A percentile compares a stretch with the other conserved stretches of the same genome.
These are phyloP conservation scores for Cotesia chilonis DNA, from an alignment of 1,140 invertebrate genomes.

Conservation along the genomic window DNA sequence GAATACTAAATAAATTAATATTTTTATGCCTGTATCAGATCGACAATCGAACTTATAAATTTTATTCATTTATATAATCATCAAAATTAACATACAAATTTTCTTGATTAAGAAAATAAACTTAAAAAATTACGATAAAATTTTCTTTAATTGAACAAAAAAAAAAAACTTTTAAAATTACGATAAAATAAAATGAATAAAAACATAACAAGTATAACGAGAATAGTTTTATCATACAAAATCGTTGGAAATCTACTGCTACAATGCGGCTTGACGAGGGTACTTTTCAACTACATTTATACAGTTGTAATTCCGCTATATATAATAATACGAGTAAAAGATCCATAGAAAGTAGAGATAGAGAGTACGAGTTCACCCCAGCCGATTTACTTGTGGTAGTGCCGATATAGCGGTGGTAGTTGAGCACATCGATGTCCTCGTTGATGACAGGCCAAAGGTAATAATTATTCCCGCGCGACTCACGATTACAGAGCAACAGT, in stretches of 20 bases:
- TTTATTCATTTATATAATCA: too few relatives aligned
- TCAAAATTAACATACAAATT: too few relatives aligned
- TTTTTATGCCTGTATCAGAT: too few relatives aligned
- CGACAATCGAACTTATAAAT: too few relatives aligned
- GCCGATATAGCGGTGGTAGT: conserved; percentile 1
- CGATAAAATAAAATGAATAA: conserved; percentile 33
- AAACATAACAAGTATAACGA: conserved; percentile 39
- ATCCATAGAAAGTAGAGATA: background rate
- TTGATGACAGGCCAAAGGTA: conserved; percentile 62
- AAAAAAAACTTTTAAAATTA: too few relatives aligned
- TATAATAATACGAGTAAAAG: background rate
- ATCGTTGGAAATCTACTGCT: conserved; percentile 6
- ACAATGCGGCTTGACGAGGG: conserved; percentile 52
- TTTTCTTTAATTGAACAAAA: too few relatives aligned
- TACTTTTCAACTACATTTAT: conserved; percentile 30
- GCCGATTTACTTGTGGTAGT: background rate
- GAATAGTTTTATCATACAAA: conserved; percentile 52
- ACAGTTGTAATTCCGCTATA: conserved; percentile 37
- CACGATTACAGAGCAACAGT: conserved; percentile 63
- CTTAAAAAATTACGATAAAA: too few relatives aligned
- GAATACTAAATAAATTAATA: too few relatives aligned
- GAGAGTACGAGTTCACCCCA: conserved; percentile 20
- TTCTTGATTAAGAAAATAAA: too few relatives aligned
- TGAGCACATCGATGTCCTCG: conserved; percentile 56
- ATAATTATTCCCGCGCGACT: conserved; percentile 66